phyloP scores from a whole-genome alignment of 2,113 vertebrate species.

The Cyrtonyx montezumae region DNA sequence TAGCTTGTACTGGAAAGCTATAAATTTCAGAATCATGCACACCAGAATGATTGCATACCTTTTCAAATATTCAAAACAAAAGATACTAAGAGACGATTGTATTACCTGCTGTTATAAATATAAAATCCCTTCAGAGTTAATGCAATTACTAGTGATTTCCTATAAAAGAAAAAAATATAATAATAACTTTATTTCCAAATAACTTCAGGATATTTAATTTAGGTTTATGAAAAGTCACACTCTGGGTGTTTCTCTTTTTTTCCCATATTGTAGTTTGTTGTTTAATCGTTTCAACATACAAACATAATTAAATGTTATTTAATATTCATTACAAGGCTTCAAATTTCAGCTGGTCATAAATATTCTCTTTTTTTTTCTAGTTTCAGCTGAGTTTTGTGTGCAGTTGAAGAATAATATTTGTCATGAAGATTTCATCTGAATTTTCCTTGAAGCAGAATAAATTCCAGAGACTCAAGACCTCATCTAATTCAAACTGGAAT shows the following conservation, averaged over 20 bases:
- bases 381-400: neutral
- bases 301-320: constrained; percentile 2
- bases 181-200: neutral
- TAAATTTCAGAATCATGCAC: constrained; percentile 59
- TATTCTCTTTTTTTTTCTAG: neutral
- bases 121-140: constrained; percentile 38
- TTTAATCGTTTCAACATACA: neutral
- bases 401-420: neutral
- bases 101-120: constrained; percentile 57
- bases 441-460: neutral
- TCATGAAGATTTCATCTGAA: neutral
- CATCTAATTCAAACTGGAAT: neutral
- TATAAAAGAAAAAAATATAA: constrained; percentile 9
- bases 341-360: neutral
- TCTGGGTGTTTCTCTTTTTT: neutral
- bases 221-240: neutral
- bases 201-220: constrained; percentile 20
- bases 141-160: constrained; percentile 59
- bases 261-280: neutral
- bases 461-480: neutral
- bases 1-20: constrained; percentile 54
- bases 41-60: constrained; percentile 44
- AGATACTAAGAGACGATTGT: constrained; percentile 46
- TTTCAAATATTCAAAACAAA: constrained; percentile 56
- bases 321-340: constrained; percentile 17